Evolutionary conservation across 2,888 invertebrate species (phyloP).

Genomic region (Andrena minutula): DNA sequence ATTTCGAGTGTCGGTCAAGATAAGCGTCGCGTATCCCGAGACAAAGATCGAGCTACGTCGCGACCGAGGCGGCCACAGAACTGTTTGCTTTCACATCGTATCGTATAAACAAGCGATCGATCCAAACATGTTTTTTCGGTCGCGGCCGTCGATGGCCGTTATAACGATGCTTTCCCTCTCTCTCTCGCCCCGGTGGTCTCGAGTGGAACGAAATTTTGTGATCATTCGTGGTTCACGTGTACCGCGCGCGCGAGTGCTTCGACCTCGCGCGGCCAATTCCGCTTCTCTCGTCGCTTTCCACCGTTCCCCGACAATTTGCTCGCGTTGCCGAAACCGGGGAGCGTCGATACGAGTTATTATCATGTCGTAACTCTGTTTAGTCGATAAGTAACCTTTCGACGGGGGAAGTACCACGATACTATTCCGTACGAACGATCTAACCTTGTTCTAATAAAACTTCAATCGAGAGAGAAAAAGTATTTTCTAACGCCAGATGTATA

Average conservation of each 20-base stretch:
- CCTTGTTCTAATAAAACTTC: not conserved
- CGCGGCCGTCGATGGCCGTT: slow-evolving; percentile 44
- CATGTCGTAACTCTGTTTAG: slow-evolving; percentile 12
- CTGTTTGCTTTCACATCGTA: slow-evolving; percentile 66
- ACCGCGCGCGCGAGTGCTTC: slow-evolving; percentile 31
- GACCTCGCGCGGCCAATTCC: slow-evolving; percentile 54
- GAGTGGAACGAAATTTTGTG: slow-evolving; percentile 61
- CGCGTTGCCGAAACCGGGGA: slow-evolving; percentile 27
- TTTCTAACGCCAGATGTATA: not conserved
- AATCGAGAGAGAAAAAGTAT: not conserved
- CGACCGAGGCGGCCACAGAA: slow-evolving; percentile 49
- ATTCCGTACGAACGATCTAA: not conserved
- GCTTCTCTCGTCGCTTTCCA: slow-evolving; percentile 31
- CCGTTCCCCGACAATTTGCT: slow-evolving; percentile 34
- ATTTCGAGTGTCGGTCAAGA: slow-evolving; percentile 33
- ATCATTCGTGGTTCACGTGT: slow-evolving; percentile 69
- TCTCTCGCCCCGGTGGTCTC: slow-evolving; percentile 7
- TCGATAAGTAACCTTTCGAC: slow-evolving; percentile 13
- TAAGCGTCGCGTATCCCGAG: slow-evolving; percentile 36
- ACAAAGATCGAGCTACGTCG: slow-evolving; percentile 52
- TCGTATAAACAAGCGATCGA: slow-evolving; percentile 68
- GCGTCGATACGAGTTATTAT: not conserved
- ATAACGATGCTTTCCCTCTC: slow-evolving; percentile 29
- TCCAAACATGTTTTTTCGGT: slow-evolving; percentile 73
- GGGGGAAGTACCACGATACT: not conserved